A percentile compares a stretch with the other conserved stretches of the same genome.
Evolutionary conservation across 2,888 invertebrate genomes (phyloP).

Genomic region (Heteromurus nitidus): DNA sequence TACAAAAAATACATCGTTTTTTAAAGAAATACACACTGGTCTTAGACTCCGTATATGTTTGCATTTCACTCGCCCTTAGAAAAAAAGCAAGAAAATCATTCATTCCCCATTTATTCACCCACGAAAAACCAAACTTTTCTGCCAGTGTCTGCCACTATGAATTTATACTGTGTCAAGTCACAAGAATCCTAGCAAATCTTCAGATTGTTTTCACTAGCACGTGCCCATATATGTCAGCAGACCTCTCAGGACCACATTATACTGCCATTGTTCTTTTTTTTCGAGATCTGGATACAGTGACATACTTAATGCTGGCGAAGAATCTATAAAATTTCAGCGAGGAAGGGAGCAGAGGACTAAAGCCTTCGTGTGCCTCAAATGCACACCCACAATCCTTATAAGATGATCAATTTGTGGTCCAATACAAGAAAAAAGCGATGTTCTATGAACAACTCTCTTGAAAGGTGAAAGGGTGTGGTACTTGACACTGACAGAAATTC

Average conservation of each 20-base stretch:
- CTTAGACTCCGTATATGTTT: constrained; percentile 70
- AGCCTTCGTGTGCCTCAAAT: too few species aligned
- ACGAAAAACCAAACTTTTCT: constrained; percentile 67
- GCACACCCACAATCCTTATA: too few species aligned
- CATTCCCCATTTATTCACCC: constrained; percentile 72
- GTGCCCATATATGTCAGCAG: neutral
- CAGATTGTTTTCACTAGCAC: neutral
- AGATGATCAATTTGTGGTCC: too few species aligned
- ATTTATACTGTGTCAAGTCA: constrained; percentile 17
- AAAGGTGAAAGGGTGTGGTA: constrained; percentile 6
- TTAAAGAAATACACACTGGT: constrained; percentile 70
- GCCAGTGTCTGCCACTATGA: constrained; percentile 60
- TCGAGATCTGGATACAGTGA: too few species aligned
- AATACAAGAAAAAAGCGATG: too few species aligned
- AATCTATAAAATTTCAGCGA: too few species aligned
- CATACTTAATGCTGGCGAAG: too few species aligned
- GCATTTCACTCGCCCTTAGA: constrained; percentile 74
- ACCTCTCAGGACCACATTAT: neutral
- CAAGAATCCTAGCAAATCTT: constrained; percentile 32
- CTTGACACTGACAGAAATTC: constrained; percentile 66
- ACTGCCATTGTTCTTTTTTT: constrained; percentile 7
- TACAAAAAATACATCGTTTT: constrained; percentile 12
- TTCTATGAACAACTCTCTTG: neutral
- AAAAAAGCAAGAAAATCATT: constrained; percentile 68
- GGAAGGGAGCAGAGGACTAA: too few species aligned